A percentile compares a stretch with the other conserved stretches of the same genome.
phyloP scores from a whole-genome alignment of 2,113 vertebrate species.

The Cebus imitator region DNA sequence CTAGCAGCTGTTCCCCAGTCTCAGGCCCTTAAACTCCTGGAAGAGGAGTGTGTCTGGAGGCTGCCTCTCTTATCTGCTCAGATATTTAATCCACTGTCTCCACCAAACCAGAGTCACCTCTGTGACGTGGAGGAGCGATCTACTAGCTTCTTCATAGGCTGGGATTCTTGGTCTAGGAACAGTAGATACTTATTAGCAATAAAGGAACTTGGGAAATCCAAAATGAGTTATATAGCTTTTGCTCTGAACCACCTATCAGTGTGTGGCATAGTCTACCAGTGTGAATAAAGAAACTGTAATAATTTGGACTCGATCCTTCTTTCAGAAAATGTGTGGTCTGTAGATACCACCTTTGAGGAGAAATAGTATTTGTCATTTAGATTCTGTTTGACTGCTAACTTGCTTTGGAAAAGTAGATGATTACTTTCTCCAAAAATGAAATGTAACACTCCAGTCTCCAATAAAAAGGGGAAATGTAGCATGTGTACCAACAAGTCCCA shows the following conservation, averaged over 20 bases:
- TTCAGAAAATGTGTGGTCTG: background rate
- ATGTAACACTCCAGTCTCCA: background rate
- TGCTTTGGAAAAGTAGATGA: background rate
- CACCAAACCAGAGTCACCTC: background rate
- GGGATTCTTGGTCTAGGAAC: background rate
- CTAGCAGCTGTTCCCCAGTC: background rate
- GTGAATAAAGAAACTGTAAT: background rate
- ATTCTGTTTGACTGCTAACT: background rate
- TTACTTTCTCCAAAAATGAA: background rate
- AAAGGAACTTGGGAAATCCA: background rate
- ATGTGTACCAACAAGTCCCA: background rate
- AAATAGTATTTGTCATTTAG: background rate
- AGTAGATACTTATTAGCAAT: background rate
- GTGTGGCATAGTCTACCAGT: background rate
- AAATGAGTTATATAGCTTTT: background rate
- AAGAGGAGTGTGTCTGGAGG: background rate
- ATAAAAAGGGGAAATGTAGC: background rate
- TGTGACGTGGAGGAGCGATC: background rate
- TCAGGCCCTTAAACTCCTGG: too few relatives aligned
- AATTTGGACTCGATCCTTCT: background rate
- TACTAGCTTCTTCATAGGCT: background rate
- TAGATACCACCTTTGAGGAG: background rate
- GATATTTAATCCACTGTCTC: background rate
- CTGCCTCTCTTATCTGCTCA: background rate
- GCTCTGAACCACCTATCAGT: background rate